Conservation (phyloP, 1,140 invertebrate genomes). For the Dolichoris vasculosae region DNA sequence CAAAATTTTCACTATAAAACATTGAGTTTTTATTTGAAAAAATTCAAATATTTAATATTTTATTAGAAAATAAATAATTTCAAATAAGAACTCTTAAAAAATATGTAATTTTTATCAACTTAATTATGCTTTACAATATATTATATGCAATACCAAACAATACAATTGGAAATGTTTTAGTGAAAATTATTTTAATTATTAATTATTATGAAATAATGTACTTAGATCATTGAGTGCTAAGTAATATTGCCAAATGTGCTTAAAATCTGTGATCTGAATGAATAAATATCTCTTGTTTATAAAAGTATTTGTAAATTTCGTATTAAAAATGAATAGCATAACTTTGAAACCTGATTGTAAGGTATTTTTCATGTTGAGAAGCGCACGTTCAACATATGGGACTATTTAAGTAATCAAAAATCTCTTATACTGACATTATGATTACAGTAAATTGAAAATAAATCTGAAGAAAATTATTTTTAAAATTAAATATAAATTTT, state of each 20-base stretch:
- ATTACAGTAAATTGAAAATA: not conserved
- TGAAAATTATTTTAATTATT: not conserved
- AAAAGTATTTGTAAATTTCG: constrained; percentile 31
- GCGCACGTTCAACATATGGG: not conserved
- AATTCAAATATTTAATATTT: no score
- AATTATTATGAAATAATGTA: constrained; percentile 15
- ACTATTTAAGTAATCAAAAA: not conserved
- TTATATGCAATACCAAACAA: not conserved
- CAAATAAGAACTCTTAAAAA: no score
- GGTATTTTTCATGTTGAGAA: not conserved
- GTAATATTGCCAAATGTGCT: constrained; percentile 48
- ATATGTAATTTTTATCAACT: not conserved
- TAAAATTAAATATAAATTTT: not conserved
- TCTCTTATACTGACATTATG: constrained; percentile 17
- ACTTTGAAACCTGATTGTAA: constrained; percentile 10
- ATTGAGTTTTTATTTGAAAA: no score
- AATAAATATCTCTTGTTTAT: constrained; percentile 11
- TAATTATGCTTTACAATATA: not conserved
- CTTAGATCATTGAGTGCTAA: constrained; percentile 7
- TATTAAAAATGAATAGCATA: constrained; percentile 23
- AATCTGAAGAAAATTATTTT: no score
- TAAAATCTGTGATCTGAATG: constrained; percentile 47
- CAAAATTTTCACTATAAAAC: no score
- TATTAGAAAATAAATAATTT: no score
- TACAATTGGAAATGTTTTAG: not conserved